These are phyloP conservation scores for Cerastoderma edule DNA, from an alignment of 2,888 invertebrate genomes.

Conservation along the genomic window DNA sequence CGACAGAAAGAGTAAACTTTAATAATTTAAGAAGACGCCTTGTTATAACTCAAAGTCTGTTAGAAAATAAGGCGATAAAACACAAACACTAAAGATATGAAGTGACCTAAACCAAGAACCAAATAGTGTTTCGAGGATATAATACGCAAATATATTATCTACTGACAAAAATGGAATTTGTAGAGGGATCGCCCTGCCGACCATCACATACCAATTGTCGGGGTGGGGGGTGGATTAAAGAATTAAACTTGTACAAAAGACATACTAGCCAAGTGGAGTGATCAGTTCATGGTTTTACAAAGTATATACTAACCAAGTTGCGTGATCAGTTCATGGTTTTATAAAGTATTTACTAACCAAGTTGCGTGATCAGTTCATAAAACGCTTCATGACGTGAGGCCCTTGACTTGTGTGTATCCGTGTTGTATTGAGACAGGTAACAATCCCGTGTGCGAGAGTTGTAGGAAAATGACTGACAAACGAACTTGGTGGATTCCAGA, in stretches of 20 bases:
- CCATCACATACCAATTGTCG: too few species aligned
- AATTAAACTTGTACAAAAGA: background rate
- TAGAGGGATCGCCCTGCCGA: too few species aligned
- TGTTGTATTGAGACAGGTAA: conserved; percentile 86
- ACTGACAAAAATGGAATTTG: too few species aligned
- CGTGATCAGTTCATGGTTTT: background rate
- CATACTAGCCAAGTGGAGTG: too few species aligned
- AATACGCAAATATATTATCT: too few species aligned
- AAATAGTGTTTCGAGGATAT: too few species aligned
- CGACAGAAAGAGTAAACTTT: too few species aligned
- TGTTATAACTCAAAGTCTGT: too few species aligned
- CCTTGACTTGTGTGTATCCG: conserved; percentile 18
- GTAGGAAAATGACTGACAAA: conserved; percentile 87
- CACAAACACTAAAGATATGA: too few species aligned
- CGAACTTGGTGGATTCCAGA: conserved; percentile 85
- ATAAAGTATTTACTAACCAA: conserved; percentile 83
- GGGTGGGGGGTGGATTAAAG: too few species aligned
- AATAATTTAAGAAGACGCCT: too few species aligned
- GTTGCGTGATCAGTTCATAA: conserved; percentile 85
- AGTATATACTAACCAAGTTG: background rate
- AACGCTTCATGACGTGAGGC: conserved; percentile 25
- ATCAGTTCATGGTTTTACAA: background rate
- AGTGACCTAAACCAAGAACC: background rate
- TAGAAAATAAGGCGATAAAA: too few species aligned
- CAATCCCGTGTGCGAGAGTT: conserved; percentile 85